These are phyloP conservation scores for Mormoops blainvillei DNA, from an alignment of 2,113 vertebrate species.

Conservation along the genomic window DNA sequence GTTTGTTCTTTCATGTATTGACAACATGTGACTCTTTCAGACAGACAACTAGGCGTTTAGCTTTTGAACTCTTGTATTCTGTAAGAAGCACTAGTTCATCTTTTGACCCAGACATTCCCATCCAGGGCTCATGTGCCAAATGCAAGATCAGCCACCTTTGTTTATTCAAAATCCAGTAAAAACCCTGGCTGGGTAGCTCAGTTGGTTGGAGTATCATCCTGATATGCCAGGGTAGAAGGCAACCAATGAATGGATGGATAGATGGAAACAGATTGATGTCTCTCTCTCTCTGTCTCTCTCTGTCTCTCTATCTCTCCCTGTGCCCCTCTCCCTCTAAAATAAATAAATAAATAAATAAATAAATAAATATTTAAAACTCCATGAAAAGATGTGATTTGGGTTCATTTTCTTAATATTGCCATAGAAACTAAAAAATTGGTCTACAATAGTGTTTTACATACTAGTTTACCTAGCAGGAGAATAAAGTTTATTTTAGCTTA, in stretches of 20 bases:
- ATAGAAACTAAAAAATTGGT: constrained; percentile 55
- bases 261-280: too few species aligned
- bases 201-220: too few species aligned
- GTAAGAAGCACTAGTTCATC: constrained; percentile 60
- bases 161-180: constrained; percentile 61
- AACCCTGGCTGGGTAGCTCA: too few species aligned
- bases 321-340: too few species aligned
- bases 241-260: too few species aligned
- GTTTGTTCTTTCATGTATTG: constrained; percentile 14
- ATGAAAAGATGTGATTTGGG: constrained; percentile 12
- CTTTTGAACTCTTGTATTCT: constrained; percentile 58
- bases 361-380: too few species aligned
- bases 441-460: constrained; percentile 44
- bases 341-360: too few species aligned
- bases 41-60: constrained; percentile 20
- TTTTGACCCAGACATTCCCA: constrained; percentile 38
- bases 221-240: too few species aligned
- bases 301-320: too few species aligned
- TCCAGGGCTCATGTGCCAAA: constrained; percentile 15
- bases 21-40: background rate
- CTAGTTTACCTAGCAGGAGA: background rate
- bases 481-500: constrained; percentile 28
- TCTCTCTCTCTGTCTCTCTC: too few species aligned
- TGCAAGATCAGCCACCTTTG: constrained; percentile 54
- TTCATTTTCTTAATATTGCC: constrained; percentile 65